Conservation (phyloP, 2,888 invertebrate species). For the Drosophila prostipennis region DNA sequence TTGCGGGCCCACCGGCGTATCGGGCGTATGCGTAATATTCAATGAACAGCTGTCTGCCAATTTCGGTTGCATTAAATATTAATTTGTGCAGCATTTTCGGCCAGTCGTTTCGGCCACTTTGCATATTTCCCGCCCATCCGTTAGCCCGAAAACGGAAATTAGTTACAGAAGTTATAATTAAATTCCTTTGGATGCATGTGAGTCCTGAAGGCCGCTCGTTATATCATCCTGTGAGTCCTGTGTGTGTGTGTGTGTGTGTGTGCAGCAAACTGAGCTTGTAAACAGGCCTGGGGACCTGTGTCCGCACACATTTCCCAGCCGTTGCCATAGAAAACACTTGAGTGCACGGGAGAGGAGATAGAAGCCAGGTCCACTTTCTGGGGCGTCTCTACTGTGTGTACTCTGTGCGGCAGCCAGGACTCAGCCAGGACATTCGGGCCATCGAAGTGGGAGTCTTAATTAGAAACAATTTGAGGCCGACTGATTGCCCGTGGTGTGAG, state of each 20-base stretch:
- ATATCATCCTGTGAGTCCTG: neutral
- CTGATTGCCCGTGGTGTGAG: constrained; percentile 60
- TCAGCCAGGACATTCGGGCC: constrained; percentile 1
- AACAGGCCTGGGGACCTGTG: constrained; percentile 58
- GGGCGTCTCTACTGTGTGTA: neutral
- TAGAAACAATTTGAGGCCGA: constrained; percentile 76
- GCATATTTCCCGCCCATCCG: constrained; percentile 58
- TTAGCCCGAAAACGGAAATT: constrained; percentile 70
- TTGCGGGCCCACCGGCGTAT: constrained; percentile 6
- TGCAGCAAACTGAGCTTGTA: constrained; percentile 71
- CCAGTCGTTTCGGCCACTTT: constrained; percentile 34
- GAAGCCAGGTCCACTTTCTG: constrained; percentile 4
- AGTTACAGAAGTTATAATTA: constrained; percentile 79
- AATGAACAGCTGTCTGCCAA: constrained; percentile 50
- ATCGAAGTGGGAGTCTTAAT: constrained; percentile 64
- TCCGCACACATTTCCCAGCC: constrained; percentile 36
- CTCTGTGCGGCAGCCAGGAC: neutral
- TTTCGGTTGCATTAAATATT: constrained; percentile 69
- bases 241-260: constrained; percentile 39
- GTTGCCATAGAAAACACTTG: constrained; percentile 59
- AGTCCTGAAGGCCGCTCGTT: neutral
- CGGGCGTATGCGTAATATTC: constrained; percentile 70
- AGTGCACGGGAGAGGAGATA: constrained; percentile 36
- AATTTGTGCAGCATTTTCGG: constrained; percentile 65
- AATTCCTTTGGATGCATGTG: constrained; percentile 66